Base-by-base conservation (phyloP, 2,113 vertebrate genomes). In the Nibea coibor region DNA sequence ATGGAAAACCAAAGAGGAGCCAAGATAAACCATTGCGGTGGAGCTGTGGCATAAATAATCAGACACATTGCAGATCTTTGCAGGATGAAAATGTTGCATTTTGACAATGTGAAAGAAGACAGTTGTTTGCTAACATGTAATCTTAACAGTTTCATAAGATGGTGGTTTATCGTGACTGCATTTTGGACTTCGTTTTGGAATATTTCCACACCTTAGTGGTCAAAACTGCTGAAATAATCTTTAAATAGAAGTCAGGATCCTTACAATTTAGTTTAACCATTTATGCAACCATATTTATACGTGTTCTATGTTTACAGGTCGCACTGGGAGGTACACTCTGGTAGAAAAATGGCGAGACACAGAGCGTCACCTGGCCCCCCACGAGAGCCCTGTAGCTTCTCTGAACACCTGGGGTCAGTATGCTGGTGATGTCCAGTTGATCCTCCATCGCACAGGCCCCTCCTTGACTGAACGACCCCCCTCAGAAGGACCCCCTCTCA, bases 321-420 rank as follows among this genome's bases (percentile, higher is more conserved):
- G 98, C 57, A 99, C 97, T 7, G 98, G 97, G 72, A 93, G 97
- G 77, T 99, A 99, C 90, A 97, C 98, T 26, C 93, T 99, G 54
- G 97, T 99, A 63, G 98, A 99, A 88, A 98, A 99, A 93, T 99
- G 97, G 98, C 94, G 97, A 69, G 97, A 99, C 81, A 96, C 96
- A 0, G 97, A 99, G 90, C 94, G 97, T 61, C 97, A 98, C 83
- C 86, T 99, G 15, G 96, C 97, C 4, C 98, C 98, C 6, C 96
- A 98, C 2, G 97, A 99, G 76, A 99, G 97, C 72, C 98, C 97
- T 1, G 95, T 99, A 61, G 96, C 96, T 43, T 99, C 98, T 22
- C 92, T 99, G 50, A 99, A 98, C 93, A 99, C 98, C 70, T 99
- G 98, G 98, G 98, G 98, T 0, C 98, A 99, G 87, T 99, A 99